A percentile compares a stretch with the other conserved stretches of the same genome.
These are phyloP conservation scores for Mya arenaria DNA, from an alignment of 1,140 invertebrate species.

Conservation along the genomic window DNA sequence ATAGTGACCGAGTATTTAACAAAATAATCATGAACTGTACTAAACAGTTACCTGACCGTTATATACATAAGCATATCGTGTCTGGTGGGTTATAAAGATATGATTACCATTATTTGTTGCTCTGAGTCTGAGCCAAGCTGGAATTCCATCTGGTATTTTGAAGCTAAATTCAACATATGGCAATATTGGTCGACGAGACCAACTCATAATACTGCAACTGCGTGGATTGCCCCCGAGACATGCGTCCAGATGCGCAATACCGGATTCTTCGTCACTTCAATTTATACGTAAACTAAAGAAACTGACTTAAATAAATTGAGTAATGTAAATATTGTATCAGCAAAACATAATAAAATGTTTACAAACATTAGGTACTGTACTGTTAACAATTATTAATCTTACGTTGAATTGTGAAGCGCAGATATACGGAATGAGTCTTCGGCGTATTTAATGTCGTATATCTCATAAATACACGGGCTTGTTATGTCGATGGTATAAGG, in stretches of 20 bases:
- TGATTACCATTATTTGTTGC: conserved; percentile 55
- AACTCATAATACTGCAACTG: conserved; percentile 18
- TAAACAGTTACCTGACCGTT: too few relatives aligned
- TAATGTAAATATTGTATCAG: neutral
- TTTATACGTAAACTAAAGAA: neutral
- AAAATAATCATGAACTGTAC: too few relatives aligned
- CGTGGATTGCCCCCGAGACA: conserved; percentile 32
- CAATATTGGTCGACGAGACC: neutral
- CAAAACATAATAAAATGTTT: neutral
- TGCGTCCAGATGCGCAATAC: neutral
- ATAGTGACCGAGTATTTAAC: too few relatives aligned
- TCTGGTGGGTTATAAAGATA: too few relatives aligned
- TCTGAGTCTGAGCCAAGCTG: conserved; percentile 43
- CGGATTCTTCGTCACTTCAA: conserved; percentile 41
- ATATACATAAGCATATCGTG: too few relatives aligned
- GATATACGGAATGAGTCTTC: conserved; percentile 3
- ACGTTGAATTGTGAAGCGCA: conserved; percentile 38
- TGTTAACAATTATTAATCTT: neutral
- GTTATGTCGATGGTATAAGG: conserved; percentile 48
- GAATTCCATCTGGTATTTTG: conserved; percentile 48
- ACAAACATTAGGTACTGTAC: neutral
- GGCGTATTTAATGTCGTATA: conserved; percentile 46
- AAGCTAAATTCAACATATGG: conserved; percentile 7
- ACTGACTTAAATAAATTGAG: neutral
- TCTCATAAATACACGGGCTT: conserved; percentile 21